Evolutionary conservation across 2,797 vertebrate genomes (phyloP).

Genomic region (Hapalemur alaotrensis): DNA sequence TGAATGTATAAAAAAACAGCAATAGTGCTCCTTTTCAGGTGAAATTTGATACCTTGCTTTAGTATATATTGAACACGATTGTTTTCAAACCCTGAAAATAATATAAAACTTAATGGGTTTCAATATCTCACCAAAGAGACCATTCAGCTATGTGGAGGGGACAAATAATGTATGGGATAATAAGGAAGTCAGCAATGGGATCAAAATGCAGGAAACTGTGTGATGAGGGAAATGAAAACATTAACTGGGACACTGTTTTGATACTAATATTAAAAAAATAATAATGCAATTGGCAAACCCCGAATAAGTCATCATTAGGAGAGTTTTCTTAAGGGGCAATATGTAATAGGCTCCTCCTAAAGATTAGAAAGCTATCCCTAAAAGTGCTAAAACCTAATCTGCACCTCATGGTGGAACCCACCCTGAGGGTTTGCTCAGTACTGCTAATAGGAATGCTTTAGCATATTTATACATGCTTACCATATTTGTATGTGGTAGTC

Average conservation of each 20-base stretch:
- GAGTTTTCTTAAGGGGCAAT: neutral
- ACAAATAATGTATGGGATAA: neutral
- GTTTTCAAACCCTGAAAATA: neutral
- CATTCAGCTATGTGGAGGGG: neutral
- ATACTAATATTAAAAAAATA: neutral
- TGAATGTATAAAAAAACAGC: neutral
- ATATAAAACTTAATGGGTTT: neutral
- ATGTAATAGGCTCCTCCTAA: neutral
- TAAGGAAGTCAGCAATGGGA: neutral
- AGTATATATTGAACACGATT: neutral
- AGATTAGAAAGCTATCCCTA: neutral
- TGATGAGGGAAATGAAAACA: neutral
- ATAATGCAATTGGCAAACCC: neutral
- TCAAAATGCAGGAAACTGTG: neutral
- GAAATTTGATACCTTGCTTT: neutral
- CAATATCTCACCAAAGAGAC: neutral
- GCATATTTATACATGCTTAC: no score
- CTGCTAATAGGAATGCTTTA: neutral
- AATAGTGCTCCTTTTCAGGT: neutral
- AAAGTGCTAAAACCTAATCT: neutral
- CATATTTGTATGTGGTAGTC: neutral
- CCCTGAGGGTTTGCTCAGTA: neutral
- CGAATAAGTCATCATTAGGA: neutral
- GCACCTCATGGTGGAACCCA: neutral
- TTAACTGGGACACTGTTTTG: no score